Evolutionary conservation across 2,113 vertebrate species (phyloP), one percentile per base, ranked within the genome.

Genomic region (Amphilophus citrinellus): DNA sequence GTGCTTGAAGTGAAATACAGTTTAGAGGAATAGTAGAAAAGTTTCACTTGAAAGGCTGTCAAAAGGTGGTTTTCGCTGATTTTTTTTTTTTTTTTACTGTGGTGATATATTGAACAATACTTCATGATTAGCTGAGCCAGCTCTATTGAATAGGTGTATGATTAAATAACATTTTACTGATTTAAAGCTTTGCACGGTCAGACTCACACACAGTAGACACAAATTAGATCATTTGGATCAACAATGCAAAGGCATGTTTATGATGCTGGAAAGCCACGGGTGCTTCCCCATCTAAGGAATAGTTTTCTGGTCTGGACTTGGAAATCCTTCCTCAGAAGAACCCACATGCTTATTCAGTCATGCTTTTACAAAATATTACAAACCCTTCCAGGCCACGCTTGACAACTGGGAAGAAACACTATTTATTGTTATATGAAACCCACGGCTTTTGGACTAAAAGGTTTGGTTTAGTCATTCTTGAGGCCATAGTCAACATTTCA

Each of bases 381-480:
- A 87, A 94, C 89, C 78, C 90, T 90, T 96, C 91, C 90, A 96
- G 92, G 93, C 79, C 91, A 92, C 89, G 92, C 93, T 96, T 94
- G 92, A 92, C 90, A 95, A 91, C 95, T 94, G 86, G 88, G 77
- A 89, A 56, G 77, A 89, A 94, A 91, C 87, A 88, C 76, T 95
- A 94, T 96, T 97, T 96, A 95, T 95, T 96, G 94, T 95, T 96
- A 95, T 95, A 96, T 90, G 92, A 94, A 94, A 90, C 92, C 84
- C 90, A 96, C 94, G 95, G 95, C 92, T 93, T 95, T 93, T 84
- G 91, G 85, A 88, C 89, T 92, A 90, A 93, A 93, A 93, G 93
- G 81, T 89, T 95, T 91, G 95, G 90, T 91, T 75, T 90, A 92
- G 87, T 90, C 93, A 90, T 94, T 94, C 95, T 95, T 96, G 95